Evolutionary conservation across 2,888 invertebrate genomes (phyloP).

Genomic region (Odontocerum albicorne): DNA sequence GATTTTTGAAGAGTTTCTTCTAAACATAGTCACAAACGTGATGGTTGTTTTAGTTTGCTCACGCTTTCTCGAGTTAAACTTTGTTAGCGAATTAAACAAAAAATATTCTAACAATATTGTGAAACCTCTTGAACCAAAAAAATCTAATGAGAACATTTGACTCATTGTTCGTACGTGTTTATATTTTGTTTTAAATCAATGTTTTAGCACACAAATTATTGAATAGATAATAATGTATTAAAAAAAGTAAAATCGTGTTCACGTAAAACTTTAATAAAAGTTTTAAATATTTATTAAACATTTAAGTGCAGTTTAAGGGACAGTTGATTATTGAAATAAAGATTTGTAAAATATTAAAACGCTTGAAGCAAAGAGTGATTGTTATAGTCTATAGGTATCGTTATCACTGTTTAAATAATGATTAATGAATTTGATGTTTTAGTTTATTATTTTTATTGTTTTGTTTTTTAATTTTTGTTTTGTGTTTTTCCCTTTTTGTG

Average conservation of each 20-base stretch:
- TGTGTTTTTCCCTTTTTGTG: slow-evolving; percentile 18
- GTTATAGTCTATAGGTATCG: too few species aligned
- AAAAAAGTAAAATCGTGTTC: slow-evolving; percentile 37
- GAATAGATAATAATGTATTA: slow-evolving; percentile 29
- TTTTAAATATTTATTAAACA: too few species aligned
- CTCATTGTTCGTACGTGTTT: slow-evolving; percentile 33
- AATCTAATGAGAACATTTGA: slow-evolving; percentile 30
- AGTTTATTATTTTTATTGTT: slow-evolving; percentile 6
- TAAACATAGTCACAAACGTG: slow-evolving; percentile 55
- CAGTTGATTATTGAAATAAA: too few species aligned
- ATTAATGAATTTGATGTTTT: slow-evolving; percentile 8
- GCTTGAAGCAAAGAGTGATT: too few species aligned
- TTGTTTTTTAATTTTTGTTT: slow-evolving; percentile 21
- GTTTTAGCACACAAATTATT: slow-evolving; percentile 36
- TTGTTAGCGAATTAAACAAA: slow-evolving; percentile 26
- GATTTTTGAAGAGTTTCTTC: slow-evolving; percentile 95
- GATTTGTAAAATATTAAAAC: too few species aligned
- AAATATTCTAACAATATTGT: slow-evolving; percentile 5
- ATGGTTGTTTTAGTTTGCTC: slow-evolving; percentile 30
- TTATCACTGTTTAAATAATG: background rate
- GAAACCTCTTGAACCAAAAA: slow-evolving; percentile 13
- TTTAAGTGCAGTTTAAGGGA: too few species aligned
- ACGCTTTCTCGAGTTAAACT: slow-evolving; percentile 27
- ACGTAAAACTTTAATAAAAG: slow-evolving; percentile 7
- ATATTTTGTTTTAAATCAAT: slow-evolving; percentile 31